Evolutionary conservation across 2,888 invertebrate genomes (phyloP), one percentile per base, ranked within the genome.

Genomic region (Caenorhabditis sp.): DNA sequence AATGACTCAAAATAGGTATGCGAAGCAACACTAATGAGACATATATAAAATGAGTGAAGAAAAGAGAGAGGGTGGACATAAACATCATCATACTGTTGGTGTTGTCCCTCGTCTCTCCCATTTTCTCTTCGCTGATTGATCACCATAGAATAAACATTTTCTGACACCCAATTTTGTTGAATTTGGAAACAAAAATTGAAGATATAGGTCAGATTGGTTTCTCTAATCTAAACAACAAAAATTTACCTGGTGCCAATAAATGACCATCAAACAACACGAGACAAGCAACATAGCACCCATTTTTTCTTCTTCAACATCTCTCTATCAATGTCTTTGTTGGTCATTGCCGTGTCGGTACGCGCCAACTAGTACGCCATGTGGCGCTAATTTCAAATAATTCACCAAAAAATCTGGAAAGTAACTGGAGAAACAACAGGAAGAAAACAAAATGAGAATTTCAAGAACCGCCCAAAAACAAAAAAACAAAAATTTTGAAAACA

Each of bases 111-210:
- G 19, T 51, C 51, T 51, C 50, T 50, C 19, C 5, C 50, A 5
- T 51, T 23, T 51, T 51, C 51, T 51, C 51, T 23, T 51, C 43
- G 43, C 43, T 43, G 43, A 43, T 43, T 43, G 43, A 43, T 43
- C 43, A 43, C 43, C 43, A 43, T 43, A 12, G 43, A 43, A 43
- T 43, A 51, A 51, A 51, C 51, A 51, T 51, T 51, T 51, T 50
- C 21, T 51, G 23, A 51, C 51, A 51, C 23, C 51, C n/a, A 51
- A 10, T 43, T 43, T 43, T n/a, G n/a, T n/a, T n/a, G n/a, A n/a
- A n/a, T n/a, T n/a, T n/a, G n/a, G n/a, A n/a, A n/a, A n/a, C n/a
- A n/a, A n/a, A n/a, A n/a, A n/a, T 4, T 43, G 43, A 10, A 43
- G 43, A 43, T 43, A 10, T 43, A 43, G 43, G 43, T 43, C 43